Base-by-base conservation (phyloP, 2,113 vertebrate species). In the Hemibagrus wyckioides region DNA sequence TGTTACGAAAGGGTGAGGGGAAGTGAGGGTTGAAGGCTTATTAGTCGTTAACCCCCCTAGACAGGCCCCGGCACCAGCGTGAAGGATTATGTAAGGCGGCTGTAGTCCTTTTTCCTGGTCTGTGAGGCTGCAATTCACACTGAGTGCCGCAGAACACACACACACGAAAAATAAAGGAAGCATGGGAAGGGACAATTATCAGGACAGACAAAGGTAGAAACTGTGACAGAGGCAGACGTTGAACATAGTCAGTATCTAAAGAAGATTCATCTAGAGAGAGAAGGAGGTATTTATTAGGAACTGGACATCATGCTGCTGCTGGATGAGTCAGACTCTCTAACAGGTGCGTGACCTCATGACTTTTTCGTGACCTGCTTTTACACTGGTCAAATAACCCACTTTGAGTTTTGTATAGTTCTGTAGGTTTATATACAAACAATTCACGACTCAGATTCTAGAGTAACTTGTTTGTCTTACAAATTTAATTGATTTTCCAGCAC, bases 91-190 rank as follows among this genome's bases (percentile, higher is more conserved):
- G 77, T 85, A 89, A 89, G 2, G 77, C 36, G 80, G 30, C 86
- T 59, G 83, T 82, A 75, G 63, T 89, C 79, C 85, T 76, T 57
- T 82, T 89, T 89, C 88, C 86, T 89, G 88, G 85, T 89, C 87
- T 89, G 44, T 39, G 54, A 80, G 52, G 44, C 63, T 59, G 77
- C 61, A 56, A 19, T 61, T 80, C 76, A 73, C 82, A 44, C 50
- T 33, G 44, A 19, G 17, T 76, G 73, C 41, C 6, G 11, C 73
- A 76, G 41, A 76, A 76, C 25, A 44, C 4, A 75, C 44, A 54
- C 23, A 80, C 23, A 50, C 63, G 3, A 6, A 15, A 76, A n/a
- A 76, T n/a, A 76, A n/a, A 76, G 9, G 39, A 48, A 17, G 73
- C 41, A 76, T 48, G 41, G n/a, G 41, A 48, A 76, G 73, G 73